phyloP scores from a whole-genome alignment of 2,797 vertebrate species.

The Diglossa cyanea region DNA sequence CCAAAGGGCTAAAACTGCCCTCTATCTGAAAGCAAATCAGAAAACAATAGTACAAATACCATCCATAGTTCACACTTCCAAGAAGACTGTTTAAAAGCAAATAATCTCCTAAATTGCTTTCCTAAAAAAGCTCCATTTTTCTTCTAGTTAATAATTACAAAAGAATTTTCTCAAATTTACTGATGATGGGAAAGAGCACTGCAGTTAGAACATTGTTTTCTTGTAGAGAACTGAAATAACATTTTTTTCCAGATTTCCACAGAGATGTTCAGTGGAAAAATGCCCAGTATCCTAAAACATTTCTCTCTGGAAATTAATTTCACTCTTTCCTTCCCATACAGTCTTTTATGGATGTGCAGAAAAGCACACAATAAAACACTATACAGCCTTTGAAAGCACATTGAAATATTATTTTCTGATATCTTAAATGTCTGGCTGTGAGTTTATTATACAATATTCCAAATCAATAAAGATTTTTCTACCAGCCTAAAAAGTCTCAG shows the following conservation, averaged over 20 bases:
- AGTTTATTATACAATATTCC: background rate
- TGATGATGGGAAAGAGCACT: conserved; percentile 46
- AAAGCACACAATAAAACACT: background rate
- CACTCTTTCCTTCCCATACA: conserved; percentile 43
- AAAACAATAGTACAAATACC: conserved; percentile 42
- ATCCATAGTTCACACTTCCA: conserved; percentile 13
- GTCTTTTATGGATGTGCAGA: background rate
- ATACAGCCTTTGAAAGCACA: background rate
- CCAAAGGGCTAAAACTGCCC: background rate
- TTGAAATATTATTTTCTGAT: background rate
- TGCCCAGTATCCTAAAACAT: conserved; percentile 45
- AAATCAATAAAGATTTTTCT: background rate
- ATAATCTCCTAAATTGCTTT: conserved; percentile 18
- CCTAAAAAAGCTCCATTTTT: conserved; percentile 14
- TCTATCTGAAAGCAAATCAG: conserved; percentile 2
- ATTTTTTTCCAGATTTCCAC: conserved; percentile 56
- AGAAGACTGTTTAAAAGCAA: background rate
- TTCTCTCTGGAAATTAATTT: conserved; percentile 56
- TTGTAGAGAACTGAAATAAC: conserved; percentile 41
- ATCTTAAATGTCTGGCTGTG: background rate
- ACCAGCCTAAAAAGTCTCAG: background rate
- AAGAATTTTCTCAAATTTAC: conserved; percentile 36
- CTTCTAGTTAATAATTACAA: background rate
- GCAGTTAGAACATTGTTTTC: conserved; percentile 17
- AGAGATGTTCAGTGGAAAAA: conserved; percentile 51